Conservation (phyloP, 1,140 invertebrate genomes). For the Temnothorax longispinosus region DNA sequence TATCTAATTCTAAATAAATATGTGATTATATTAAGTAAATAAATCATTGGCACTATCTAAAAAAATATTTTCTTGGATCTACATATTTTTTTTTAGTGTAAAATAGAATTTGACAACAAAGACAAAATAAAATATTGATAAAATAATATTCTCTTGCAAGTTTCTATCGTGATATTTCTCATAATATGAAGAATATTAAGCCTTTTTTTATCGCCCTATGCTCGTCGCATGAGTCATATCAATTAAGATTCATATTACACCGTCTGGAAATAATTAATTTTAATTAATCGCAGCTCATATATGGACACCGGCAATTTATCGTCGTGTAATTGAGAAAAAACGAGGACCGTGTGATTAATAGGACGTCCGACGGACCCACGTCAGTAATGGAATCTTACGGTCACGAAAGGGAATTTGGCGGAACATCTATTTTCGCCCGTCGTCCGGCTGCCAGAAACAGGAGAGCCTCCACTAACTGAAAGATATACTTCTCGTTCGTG, state of each 20-base stretch:
- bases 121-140: background rate
- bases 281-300: constrained; percentile 43
- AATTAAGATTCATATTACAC: constrained; percentile 1
- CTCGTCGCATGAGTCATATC: background rate
- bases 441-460: constrained; percentile 54
- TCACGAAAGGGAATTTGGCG: constrained; percentile 60
- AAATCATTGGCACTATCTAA: no score
- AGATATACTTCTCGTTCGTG: constrained; percentile 60
- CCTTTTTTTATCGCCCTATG: background rate
- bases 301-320: constrained; percentile 42
- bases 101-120: background rate
- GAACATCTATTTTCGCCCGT: constrained; percentile 55
- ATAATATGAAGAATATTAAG: background rate
- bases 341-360: constrained; percentile 57
- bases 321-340: constrained; percentile 47
- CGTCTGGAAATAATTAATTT: constrained; percentile 39
- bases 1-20: no score
- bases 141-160: background rate
- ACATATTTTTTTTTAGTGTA: no score
- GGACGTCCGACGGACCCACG: constrained; percentile 61
- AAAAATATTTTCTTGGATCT: no score
- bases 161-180: background rate
- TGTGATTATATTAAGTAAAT: no score
- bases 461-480: constrained; percentile 17
- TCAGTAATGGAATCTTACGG: constrained; percentile 49